Evolutionary conservation across 1,140 invertebrate species (phyloP).

Genomic region (Leptinotarsa texana): DNA sequence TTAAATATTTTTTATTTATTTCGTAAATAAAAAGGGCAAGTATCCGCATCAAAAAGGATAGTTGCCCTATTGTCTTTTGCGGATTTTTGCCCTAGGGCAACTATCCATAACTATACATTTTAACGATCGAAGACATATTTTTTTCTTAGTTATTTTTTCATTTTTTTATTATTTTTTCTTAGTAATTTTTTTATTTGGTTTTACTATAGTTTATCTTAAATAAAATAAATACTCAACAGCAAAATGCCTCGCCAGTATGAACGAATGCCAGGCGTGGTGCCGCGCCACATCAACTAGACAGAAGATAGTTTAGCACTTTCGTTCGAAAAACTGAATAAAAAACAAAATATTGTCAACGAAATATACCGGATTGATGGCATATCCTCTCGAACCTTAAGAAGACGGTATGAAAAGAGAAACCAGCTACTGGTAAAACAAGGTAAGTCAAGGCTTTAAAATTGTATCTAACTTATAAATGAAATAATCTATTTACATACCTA

Average conservation of each 20-base stretch:
- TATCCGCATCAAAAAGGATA: too few species aligned
- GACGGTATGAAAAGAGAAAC: constrained; percentile 13
- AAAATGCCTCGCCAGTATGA: constrained; percentile 64
- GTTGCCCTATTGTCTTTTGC: too few species aligned
- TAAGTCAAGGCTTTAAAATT: constrained; percentile 16
- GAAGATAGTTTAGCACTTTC: constrained; percentile 11
- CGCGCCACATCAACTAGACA: constrained; percentile 28
- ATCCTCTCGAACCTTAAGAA: constrained; percentile 13
- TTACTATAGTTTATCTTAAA: constrained; percentile 8
- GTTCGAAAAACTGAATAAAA: neutral
- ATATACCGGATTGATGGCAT: constrained; percentile 1
- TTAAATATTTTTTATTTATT: too few species aligned
- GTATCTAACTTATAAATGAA: neutral
- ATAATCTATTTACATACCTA: constrained; percentile 25
- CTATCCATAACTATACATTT: too few species aligned
- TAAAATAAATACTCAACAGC: constrained; percentile 22
- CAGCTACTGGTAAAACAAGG: constrained; percentile 34
- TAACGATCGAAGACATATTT: too few species aligned
- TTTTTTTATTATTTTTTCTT: too few species aligned
- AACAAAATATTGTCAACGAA: neutral
- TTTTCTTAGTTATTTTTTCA: too few species aligned
- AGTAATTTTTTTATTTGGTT: too few species aligned
- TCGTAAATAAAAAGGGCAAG: too few species aligned
- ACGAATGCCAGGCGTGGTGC: too few species aligned
- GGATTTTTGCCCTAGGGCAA: too few species aligned